Base-by-base conservation (phyloP, 2,113 vertebrate species). In the Pseudonaja textilis region DNA sequence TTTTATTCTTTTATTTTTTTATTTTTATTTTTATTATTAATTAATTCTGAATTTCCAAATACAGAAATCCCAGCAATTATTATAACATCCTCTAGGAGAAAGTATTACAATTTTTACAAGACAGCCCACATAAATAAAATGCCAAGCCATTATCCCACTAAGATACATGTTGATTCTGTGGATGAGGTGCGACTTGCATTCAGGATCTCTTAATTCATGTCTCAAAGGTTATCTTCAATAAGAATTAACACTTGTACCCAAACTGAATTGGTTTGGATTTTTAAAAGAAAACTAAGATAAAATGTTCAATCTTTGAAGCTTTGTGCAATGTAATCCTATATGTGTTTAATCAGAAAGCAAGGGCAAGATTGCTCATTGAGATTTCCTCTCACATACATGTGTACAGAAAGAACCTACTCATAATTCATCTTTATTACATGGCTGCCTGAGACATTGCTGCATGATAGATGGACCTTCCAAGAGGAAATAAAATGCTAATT, bases 191-290 rank as follows among this genome's bases (percentile, higher is more conserved):
- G 1, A 47, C 52, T 47, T 85, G 50, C 81, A 89, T 20, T 47
- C 20, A 81, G 50, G 6, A 23, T 39, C 1, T n/a, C 18, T 81
- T n/a, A 20, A 29, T n/a, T 93, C 69, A 89, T 25, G 14, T 39
- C 61, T 89, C 56, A 14, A 86, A 93, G 93, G 61, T 89, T 56
- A 59, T 64, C 26, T 23, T 81, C 86, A 39, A 29, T 22, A 81
- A 39, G 57, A 74, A 50, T 90, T 95, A 95, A 94, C 93, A 94
- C 87, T 94, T 94, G 93, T 1, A 29, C 23, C 87, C 88, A 94
- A 93, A 96, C 88, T 92, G 94, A 18, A 94, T 95, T 94, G 95
- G 94, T 94, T 95, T 90, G 81, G 55, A 91, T 94, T 95, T 92
- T 88, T 90, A 23, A 25, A 23, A 59, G 94, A 90, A 87, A 95